These are phyloP conservation scores for Argyrosomus japonicus DNA, from an alignment of 2,113 vertebrate genomes.

Conservation along the genomic window DNA sequence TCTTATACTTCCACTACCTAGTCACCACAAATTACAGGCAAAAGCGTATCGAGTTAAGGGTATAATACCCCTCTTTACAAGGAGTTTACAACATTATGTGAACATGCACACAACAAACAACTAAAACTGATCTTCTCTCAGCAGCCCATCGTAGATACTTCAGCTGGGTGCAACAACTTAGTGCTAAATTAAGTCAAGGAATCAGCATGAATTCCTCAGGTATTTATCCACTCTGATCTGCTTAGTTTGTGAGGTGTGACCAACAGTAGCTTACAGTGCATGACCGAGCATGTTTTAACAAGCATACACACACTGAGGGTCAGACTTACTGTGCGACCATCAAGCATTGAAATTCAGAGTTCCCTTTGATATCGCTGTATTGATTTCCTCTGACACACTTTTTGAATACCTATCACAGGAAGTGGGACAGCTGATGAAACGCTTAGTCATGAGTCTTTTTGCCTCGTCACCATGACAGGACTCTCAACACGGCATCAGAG, in stretches of 20 bases:
- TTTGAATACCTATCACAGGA: slow-evolving; percentile 20
- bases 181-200: slow-evolving; percentile 29
- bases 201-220: slow-evolving; percentile 46
- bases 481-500: not conserved
- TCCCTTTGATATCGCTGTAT: too few relatives aligned
- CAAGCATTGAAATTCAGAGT: not conserved
- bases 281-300: slow-evolving; percentile 20
- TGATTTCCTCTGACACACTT: not conserved
- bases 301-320: not conserved
- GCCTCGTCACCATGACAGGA: slow-evolving; percentile 39
- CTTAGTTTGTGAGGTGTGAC: slow-evolving; percentile 34
- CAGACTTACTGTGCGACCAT: not conserved
- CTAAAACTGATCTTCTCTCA: not conserved
- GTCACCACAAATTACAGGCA: not conserved
- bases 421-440: slow-evolving; percentile 20
- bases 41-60: not conserved
- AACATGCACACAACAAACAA: not conserved
- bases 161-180: not conserved
- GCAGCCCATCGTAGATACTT: not conserved
- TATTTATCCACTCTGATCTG: slow-evolving; percentile 55
- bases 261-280: slow-evolving; percentile 12
- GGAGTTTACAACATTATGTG: not conserved
- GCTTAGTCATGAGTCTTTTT: not conserved
- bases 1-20: not conserved
- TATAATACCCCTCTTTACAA: not conserved